These are phyloP conservation scores for Pheosia tremula DNA, from an alignment of 2,888 invertebrate species.

Conservation along the genomic window DNA sequence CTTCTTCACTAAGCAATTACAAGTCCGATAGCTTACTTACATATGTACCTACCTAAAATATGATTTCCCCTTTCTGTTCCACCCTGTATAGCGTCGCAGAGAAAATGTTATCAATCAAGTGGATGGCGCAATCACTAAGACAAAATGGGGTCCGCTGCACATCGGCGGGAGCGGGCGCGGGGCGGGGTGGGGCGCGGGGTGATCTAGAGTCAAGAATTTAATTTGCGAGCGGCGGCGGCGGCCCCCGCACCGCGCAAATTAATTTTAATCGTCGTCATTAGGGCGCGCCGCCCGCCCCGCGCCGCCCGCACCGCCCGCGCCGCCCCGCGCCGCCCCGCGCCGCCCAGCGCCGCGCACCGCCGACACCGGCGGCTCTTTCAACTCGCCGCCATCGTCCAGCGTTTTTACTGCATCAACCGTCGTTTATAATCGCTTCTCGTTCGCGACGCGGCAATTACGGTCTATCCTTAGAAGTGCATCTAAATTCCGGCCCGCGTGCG, in stretches of 20 bases:
- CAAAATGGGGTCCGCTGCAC: conserved; percentile 38
- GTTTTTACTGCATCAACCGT: conserved; percentile 40
- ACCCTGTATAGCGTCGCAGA: conserved; percentile 14
- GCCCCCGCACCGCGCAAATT: conserved; percentile 64
- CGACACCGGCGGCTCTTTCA: conserved; percentile 37
- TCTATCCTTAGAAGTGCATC: conserved; percentile 43
- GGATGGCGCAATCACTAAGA: conserved; percentile 44
- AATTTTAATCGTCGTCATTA: conserved; percentile 82
- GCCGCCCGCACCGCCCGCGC: conserved; percentile 10
- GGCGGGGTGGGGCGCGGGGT: conserved; percentile 15
- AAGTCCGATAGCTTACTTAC: too few species aligned
- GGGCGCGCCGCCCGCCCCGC: conserved; percentile 31
- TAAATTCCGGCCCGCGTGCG: conserved; percentile 36
- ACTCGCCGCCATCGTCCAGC: conserved; percentile 41
- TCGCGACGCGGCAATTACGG: conserved; percentile 40
- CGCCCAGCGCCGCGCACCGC: conserved; percentile 9
- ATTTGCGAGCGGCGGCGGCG: conserved; percentile 57
- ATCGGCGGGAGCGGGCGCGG: conserved; percentile 10
- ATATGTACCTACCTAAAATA: too few species aligned
- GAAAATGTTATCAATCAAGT: conserved; percentile 58
- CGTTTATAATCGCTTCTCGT: conserved; percentile 35
- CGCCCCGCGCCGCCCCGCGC: conserved; percentile 6
- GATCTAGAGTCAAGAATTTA: conserved; percentile 69
- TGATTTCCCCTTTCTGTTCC: too few species aligned
- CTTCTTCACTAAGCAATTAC: too few species aligned